These are phyloP conservation scores for Cephus nigrinus DNA, from an alignment of 2,888 invertebrate genomes.

Conservation along the genomic window DNA sequence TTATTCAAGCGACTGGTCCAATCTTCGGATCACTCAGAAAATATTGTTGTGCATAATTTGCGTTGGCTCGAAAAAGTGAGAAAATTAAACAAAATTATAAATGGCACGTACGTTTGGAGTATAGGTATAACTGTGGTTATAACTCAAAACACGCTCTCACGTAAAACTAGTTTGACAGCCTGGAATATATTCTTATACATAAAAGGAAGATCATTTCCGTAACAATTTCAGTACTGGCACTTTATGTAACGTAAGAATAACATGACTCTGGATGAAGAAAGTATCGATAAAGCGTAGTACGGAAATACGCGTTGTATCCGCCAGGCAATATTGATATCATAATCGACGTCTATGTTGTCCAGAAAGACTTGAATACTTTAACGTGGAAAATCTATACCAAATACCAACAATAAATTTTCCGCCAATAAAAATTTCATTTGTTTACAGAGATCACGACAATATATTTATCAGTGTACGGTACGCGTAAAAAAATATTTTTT, in stretches of 20 bases:
- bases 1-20: background rate
- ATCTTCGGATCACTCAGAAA: background rate
- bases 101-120: background rate
- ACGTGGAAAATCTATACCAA: background rate
- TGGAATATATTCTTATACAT: background rate
- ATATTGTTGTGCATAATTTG: background rate
- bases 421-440: too few species aligned
- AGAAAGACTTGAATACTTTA: background rate
- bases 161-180: background rate
- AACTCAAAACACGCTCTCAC: background rate
- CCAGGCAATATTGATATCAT: background rate
- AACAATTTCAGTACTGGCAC: background rate
- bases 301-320: background rate
- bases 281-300: background rate
- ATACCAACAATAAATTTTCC: too few species aligned
- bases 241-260: background rate
- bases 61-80: background rate
- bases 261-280: background rate
- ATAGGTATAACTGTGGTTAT: background rate
- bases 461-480: too few species aligned
- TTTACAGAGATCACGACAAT: too few species aligned
- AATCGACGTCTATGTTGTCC: background rate
- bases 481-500: too few species aligned
- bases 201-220: background rate
- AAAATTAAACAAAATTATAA: background rate